Percentiles rank a stretch among this genome's conserved stretches.
These are phyloP conservation scores for Gyps fulvus DNA, from an alignment of 2,113 vertebrate genomes.

Conservation along the genomic window DNA sequence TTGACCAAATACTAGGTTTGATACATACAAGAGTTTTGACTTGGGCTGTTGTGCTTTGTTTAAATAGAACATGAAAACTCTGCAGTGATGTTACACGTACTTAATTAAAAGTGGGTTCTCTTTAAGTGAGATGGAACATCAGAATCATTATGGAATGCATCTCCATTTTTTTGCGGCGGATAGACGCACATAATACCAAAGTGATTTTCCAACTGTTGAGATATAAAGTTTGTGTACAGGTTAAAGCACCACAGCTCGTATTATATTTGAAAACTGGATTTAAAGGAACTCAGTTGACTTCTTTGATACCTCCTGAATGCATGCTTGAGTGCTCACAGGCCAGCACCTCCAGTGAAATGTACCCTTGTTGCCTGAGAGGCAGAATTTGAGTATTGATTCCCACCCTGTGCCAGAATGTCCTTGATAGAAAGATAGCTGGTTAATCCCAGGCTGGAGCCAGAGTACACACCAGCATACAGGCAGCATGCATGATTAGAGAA, in stretches of 20 bases:
- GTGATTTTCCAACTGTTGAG: not conserved
- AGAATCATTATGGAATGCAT: not conserved
- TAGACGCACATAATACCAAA: not conserved
- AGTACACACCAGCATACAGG: not conserved
- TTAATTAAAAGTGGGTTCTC: not conserved
- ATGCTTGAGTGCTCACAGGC: not conserved
- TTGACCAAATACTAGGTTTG: not conserved
- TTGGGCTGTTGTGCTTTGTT: not conserved
- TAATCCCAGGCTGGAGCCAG: not conserved
- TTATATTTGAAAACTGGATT: not conserved
- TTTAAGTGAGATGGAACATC: not conserved
- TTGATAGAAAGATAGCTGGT: not conserved
- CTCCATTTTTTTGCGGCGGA: not conserved
- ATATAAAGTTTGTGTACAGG: not conserved
- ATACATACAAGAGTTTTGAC: accelerated
- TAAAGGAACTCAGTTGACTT: not conserved
- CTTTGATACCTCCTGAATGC: not conserved
- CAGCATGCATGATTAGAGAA: not conserved
- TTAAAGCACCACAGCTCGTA: not conserved
- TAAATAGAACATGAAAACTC: not conserved
- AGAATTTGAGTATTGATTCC: not conserved
- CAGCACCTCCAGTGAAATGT: not conserved
- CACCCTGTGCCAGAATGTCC: not conserved
- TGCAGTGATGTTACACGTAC: not conserved
- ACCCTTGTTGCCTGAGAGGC: not conserved